A percentile compares a stretch with the other conserved stretches of the same genome.
These are phyloP conservation scores for Harpalus rubripes DNA, from an alignment of 2,888 invertebrate species.

Conservation along the genomic window DNA sequence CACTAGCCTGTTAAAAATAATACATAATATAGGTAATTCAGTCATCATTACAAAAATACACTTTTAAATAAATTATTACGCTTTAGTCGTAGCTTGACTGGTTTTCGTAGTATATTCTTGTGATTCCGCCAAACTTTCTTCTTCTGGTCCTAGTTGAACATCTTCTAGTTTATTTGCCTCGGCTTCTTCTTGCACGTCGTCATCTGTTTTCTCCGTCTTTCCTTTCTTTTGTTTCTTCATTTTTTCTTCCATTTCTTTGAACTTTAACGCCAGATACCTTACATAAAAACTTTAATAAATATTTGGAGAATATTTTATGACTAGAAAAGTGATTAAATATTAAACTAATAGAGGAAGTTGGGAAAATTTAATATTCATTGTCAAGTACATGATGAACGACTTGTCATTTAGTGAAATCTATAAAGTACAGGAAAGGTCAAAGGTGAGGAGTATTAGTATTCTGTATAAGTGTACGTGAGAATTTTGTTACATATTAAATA, in stretches of 20 bases:
- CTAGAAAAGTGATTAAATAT: conserved; percentile 59
- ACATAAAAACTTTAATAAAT: conserved; percentile 69
- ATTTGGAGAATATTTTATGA: not conserved
- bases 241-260: conserved; percentile 92
- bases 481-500: not conserved
- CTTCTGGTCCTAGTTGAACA: conserved; percentile 71
- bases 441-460: not conserved
- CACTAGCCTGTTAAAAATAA: conserved; percentile 2
- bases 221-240: conserved; percentile 84
- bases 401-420: not conserved
- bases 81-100: conserved; percentile 20
- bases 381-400: conserved; percentile 4
- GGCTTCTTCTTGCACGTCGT: conserved; percentile 74
- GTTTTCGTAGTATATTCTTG: conserved; percentile 70
- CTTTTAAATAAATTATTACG: conserved; percentile 15
- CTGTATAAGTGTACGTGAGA: not conserved
- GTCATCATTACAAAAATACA: conserved; percentile 5
- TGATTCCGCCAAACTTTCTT: conserved; percentile 68
- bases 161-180: conserved; percentile 69
- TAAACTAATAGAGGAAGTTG: not conserved
- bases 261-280: conserved; percentile 90
- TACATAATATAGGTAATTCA: not conserved
- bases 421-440: not conserved
- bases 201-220: conserved; percentile 76
- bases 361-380: conserved; percentile 34